These are phyloP conservation scores for Bucco capensis DNA, from an alignment of 2,113 vertebrate species.

Conservation along the genomic window DNA sequence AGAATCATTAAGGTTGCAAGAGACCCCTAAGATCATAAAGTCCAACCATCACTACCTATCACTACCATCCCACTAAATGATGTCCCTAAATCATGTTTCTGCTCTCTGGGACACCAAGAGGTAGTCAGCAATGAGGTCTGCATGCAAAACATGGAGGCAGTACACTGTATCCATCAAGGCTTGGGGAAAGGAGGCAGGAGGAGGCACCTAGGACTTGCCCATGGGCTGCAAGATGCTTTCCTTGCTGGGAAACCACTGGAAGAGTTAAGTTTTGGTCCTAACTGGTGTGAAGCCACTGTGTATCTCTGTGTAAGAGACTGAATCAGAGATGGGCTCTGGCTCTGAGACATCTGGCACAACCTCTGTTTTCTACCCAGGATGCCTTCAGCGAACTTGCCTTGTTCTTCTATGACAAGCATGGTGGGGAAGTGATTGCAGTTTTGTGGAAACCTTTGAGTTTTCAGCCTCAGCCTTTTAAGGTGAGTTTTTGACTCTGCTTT, in stretches of 20 bases:
- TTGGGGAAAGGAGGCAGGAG: neutral
- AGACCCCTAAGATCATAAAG: too few relatives aligned
- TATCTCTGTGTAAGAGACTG: neutral
- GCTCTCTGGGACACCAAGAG: neutral
- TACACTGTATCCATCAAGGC: neutral
- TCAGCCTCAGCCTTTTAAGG: constrained; percentile 86
- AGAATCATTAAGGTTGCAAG: too few relatives aligned
- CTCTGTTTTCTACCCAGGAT: constrained; percentile 69
- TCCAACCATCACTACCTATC: too few relatives aligned
- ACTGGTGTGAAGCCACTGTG: neutral
- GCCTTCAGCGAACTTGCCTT: constrained; percentile 87
- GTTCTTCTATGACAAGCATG: constrained; percentile 91
- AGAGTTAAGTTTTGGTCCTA: neutral
- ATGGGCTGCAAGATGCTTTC: neutral
- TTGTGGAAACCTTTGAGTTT: constrained; percentile 94
- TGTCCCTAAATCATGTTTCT: too few relatives aligned
- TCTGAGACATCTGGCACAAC: neutral
- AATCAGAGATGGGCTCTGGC: neutral
- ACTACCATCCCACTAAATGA: too few relatives aligned
- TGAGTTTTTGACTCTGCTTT: constrained; percentile 30
- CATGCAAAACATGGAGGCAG: neutral
- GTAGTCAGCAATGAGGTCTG: neutral
- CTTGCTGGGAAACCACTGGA: neutral
- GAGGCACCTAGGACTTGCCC: neutral
- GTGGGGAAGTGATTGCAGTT: constrained; percentile 88